Evolutionary conservation across 2,113 vertebrate species (phyloP).

Genomic region (Sclerurus mexicanus): DNA sequence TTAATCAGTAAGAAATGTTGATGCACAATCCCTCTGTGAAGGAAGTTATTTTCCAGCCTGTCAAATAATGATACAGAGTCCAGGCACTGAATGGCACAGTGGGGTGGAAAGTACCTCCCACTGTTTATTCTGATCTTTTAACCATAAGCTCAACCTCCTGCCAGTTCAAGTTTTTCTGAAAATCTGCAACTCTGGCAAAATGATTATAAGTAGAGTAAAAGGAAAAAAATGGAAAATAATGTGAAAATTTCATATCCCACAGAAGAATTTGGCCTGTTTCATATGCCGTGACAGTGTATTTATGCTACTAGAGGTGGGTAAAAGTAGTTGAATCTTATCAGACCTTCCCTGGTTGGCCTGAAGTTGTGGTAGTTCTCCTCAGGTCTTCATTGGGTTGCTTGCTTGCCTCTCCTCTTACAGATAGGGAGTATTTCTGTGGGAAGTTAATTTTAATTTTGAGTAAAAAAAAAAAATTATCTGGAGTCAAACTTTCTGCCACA

Average conservation of each 20-base stretch:
- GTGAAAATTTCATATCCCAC: neutral
- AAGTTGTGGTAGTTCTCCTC: neutral
- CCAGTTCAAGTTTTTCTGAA: neutral
- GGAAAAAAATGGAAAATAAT: neutral
- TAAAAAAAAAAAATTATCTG: neutral
- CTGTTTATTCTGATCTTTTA: neutral
- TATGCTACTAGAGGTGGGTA: neutral
- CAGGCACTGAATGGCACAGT: neutral
- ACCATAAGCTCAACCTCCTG: neutral
- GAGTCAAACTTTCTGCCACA: neutral
- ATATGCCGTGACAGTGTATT: neutral
- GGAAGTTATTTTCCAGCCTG: neutral
- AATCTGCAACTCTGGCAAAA: neutral
- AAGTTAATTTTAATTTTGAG: neutral
- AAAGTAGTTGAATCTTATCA: neutral
- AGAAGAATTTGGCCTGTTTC: neutral
- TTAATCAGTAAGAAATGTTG: neutral
- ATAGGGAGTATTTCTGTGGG: neutral
- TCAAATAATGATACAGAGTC: neutral
- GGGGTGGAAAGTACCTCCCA: neutral
- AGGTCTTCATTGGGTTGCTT: neutral
- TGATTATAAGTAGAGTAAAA: neutral
- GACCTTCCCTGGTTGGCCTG: neutral
- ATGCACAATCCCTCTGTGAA: neutral
- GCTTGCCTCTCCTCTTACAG: neutral